phyloP scores from a whole-genome alignment of 2,888 invertebrate species.

The Trissoscelio sp. region DNA sequence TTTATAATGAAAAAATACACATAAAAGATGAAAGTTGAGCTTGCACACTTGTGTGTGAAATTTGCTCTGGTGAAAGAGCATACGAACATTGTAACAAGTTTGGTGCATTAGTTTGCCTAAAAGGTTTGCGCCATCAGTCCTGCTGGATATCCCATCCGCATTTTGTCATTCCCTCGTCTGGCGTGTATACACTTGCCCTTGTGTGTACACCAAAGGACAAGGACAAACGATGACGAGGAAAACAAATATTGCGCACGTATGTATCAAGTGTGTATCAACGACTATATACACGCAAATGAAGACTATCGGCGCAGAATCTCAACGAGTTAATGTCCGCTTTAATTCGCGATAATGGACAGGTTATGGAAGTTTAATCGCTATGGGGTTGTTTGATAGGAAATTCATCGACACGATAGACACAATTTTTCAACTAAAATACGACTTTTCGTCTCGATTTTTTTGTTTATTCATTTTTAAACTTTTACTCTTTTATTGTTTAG shows the following conservation, averaged over 20 bases:
- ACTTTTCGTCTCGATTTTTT: neutral
- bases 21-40: slow-evolving; percentile 13
- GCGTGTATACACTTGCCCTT: slow-evolving; percentile 59
- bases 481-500: too few relatives aligned
- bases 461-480: too few relatives aligned
- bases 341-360: slow-evolving; percentile 76
- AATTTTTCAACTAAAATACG: slow-evolving; percentile 5
- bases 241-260: slow-evolving; percentile 49
- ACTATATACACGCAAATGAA: slow-evolving; percentile 73
- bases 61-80: slow-evolving; percentile 33
- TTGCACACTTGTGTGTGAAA: slow-evolving; percentile 30
- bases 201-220: slow-evolving; percentile 50
- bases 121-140: slow-evolving; percentile 82
- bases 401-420: slow-evolving; percentile 21
- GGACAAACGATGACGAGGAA: slow-evolving; percentile 56
- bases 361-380: slow-evolving; percentile 79
- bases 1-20: slow-evolving; percentile 7
- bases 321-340: slow-evolving; percentile 75
- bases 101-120: slow-evolving; percentile 79
- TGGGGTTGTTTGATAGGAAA: slow-evolving; percentile 66
- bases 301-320: slow-evolving; percentile 74
- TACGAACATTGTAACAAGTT: slow-evolving; percentile 58
- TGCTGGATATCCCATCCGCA: slow-evolving; percentile 70
- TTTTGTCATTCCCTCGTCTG: slow-evolving; percentile 48
- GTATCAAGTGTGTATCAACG: slow-evolving; percentile 48